phyloP scores from a whole-genome alignment of 2,888 invertebrate genomes.

The Himalopsyche japonica region DNA sequence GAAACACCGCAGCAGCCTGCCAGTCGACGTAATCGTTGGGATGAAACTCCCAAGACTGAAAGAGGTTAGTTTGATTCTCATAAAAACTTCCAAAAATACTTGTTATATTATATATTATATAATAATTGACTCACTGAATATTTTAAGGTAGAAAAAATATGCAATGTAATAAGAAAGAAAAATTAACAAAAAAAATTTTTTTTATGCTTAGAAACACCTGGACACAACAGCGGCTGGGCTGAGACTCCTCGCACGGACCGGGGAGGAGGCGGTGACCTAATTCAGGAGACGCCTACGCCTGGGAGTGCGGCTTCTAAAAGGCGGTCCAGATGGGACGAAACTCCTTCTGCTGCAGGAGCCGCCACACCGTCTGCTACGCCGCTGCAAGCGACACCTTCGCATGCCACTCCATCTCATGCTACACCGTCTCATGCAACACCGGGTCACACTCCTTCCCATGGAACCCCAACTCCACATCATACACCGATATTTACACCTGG shows the following conservation, averaged over 20 bases:
- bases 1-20: slow-evolving; percentile 75
- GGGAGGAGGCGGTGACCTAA: slow-evolving; percentile 74
- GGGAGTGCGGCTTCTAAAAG: slow-evolving; percentile 82
- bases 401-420: slow-evolving; percentile 73
- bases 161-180: background rate
- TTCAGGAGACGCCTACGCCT: slow-evolving; percentile 92
- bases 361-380: slow-evolving; percentile 74
- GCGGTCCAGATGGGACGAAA: slow-evolving; percentile 98
- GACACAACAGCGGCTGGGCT: slow-evolving; percentile 97
- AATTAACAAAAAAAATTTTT: slow-evolving; percentile 12
- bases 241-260: slow-evolving; percentile 97
- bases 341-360: slow-evolving; percentile 79
- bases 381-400: slow-evolving; percentile 72
- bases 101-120: too few relatives aligned
- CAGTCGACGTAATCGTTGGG: slow-evolving; percentile 94
- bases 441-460: slow-evolving; percentile 60
- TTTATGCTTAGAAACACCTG: slow-evolving; percentile 79
- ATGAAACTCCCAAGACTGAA: slow-evolving; percentile 98
- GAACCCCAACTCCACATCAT: slow-evolving; percentile 56
- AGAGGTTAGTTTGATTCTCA: slow-evolving; percentile 60
- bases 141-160: background rate
- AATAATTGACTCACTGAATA: too few relatives aligned
- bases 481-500: slow-evolving; percentile 78
- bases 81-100: background rate
- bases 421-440: slow-evolving; percentile 69